Base-by-base conservation (phyloP, 2,113 vertebrate species). In the Vidua chalybeata region DNA sequence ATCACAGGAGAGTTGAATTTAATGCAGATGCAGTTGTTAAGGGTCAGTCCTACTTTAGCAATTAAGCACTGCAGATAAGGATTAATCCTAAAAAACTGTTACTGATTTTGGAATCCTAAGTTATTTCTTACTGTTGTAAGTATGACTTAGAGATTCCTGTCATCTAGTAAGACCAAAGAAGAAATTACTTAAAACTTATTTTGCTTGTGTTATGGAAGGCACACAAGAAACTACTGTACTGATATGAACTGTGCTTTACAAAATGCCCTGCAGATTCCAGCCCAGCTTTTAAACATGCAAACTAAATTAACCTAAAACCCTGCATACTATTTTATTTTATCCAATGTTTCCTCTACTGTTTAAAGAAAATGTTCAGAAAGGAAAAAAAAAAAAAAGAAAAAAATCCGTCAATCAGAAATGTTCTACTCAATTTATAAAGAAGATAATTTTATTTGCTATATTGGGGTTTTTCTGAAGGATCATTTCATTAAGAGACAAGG, bases 381-480 rank as follows among this genome's bases (percentile, higher is more conserved):
- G 39, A 13, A 56, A 11, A 27, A 66, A 74, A 10, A 6, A 55
- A 3, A 7, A 39, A 37, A 55, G 35, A 35, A 35, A 35, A 35
- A 26, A 35, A 43, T 18, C 9, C 30, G 7, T 37, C 17, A 23
- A 7, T 79, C 33, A 79, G 35, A 49, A 85, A 74, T 27, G 10
- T 39, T 66, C 5, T 83, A n/a, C 41, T 67, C 39, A 49, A 4
- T 48, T 56, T 64, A 6, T 55, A 39, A 88, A 63, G 11, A 86
- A 43, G 39, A 6, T 52, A 31, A 35, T 54, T 88, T 56, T 81
- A 39, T 68, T 75, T 84, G 15, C 18, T 9, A 7, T 31, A 18
- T 0, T 74, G 45, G 0, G 2, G 19, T 1, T 6, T 21, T 52
- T 69, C 54, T 37, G 35, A 31, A 24, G 56, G n/a, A 35, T 39